Evolutionary conservation across 2,888 invertebrate species (phyloP).

Genomic region (Hetaerina titia): DNA sequence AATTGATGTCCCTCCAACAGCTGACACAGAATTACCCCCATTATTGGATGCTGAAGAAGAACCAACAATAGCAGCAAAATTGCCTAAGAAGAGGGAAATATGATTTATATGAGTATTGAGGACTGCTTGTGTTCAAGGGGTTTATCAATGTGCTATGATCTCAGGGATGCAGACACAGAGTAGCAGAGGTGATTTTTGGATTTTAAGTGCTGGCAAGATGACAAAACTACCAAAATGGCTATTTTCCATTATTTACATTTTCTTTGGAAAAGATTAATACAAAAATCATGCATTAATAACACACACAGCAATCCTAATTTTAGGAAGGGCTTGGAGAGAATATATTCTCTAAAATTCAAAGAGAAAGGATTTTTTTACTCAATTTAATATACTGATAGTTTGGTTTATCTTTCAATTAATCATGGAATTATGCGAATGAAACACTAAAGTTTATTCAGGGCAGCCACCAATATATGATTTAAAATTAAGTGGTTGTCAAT

Average conservation of each 20-base stretch:
- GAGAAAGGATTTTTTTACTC: background rate
- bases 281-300: constrained; percentile 14
- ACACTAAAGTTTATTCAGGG: too few species aligned
- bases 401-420: too few species aligned
- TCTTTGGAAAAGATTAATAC: background rate
- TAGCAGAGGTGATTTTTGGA: background rate
- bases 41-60: constrained; percentile 32
- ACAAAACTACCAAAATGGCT: background rate
- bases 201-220: background rate
- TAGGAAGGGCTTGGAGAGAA: background rate
- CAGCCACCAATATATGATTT: too few species aligned
- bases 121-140: background rate
- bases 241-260: background rate
- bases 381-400: background rate
- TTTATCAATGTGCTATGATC: background rate
- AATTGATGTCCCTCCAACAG: constrained; percentile 28
- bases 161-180: background rate
- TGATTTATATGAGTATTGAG: background rate
- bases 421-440: too few species aligned
- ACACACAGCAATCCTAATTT: background rate
- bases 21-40: constrained; percentile 42
- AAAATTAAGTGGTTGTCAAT: too few species aligned
- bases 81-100: constrained; percentile 36
- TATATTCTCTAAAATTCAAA: background rate
- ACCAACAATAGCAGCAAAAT: constrained; percentile 61